Evolutionary conservation across 2,797 vertebrate genomes (phyloP), one percentile per base, ranked within the genome.

Genomic region (Mus minutoides): DNA sequence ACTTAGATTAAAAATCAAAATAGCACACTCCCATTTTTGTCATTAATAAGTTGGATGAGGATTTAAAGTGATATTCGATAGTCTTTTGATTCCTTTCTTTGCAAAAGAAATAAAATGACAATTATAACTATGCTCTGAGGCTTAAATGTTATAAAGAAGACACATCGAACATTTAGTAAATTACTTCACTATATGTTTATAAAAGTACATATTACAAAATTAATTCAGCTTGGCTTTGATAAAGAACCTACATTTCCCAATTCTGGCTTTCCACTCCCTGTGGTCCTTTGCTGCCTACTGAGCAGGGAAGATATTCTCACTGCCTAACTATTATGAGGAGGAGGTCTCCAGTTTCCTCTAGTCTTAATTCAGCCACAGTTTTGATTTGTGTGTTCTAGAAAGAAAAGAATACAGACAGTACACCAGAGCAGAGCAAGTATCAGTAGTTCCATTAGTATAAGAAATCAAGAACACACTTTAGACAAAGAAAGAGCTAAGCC

Each of bases 111-210:
- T 49, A 82, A 93, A 96, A 43, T 13, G 6, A 62, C 31, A 64
- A 5, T 62, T 86, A 58, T 54, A 71, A 88, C 78, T 22, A 21
- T 64, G 43, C 13, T 54, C 6, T 76, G 40, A 80, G 54, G 49
- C 87, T 90, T 94, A 87, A 92, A 52, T 92, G 49, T 37, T 85
- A 88, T 67, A 88, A 78, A 71, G 9, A 31, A 69, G 31, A 93
- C 12, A 8, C n/a, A 71, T 49, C 52, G n/a, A 96, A 52, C 3
- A 89, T 26, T 84, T 83, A 88, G 26, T 34, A 69, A 90, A 93
- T 96, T 67, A 80, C 52, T 54, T 92, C 34, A 91, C 5, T 73
- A 60, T 91, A 56, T 90, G n/a, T 80, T 95, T 77, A 56, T 21
- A 69, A 40, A 88, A 77, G 89, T 69, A 89, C 86, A 62, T 88